A percentile compares a stretch with the other conserved stretches of the same genome.
Evolutionary conservation across 2,888 invertebrate genomes (phyloP).

Genomic region (Melikaiella ostensackeni): DNA sequence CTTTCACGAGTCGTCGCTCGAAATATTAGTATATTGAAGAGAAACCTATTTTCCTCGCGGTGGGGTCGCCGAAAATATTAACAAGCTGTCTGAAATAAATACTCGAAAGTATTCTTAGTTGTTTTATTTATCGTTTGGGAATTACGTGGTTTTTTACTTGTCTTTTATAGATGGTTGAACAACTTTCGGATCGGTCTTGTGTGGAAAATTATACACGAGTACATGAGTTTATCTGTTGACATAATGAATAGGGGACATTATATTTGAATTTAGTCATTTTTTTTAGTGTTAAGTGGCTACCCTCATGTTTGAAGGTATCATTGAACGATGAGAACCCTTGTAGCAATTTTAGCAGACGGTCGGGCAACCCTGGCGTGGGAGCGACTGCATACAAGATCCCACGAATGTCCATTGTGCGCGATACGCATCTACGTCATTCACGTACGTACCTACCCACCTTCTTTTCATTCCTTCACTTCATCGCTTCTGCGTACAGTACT

Average conservation of each 20-base stretch:
- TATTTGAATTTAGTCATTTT: neutral
- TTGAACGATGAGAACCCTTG: conserved; percentile 69
- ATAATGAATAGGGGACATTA: neutral
- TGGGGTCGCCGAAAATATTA: neutral
- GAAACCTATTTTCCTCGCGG: neutral
- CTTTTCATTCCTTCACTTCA: conserved; percentile 51
- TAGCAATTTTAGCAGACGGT: conserved; percentile 65
- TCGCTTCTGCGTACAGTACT: conserved; percentile 43
- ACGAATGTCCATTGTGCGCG: conserved; percentile 69
- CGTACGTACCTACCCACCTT: conserved; percentile 68
- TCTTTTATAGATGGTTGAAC: neutral
- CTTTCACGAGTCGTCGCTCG: conserved; percentile 29
- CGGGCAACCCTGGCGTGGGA: conserved; percentile 72
- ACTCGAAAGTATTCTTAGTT: neutral
- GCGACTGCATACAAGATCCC: conserved; percentile 71
- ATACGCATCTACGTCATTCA: conserved; percentile 74
- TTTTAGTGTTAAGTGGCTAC: conserved; percentile 1
- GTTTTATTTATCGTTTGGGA: neutral
- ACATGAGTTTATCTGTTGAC: neutral
- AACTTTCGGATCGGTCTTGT: neutral
- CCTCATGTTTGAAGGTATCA: conserved; percentile 1
- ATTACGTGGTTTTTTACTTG: neutral
- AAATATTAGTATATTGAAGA: neutral
- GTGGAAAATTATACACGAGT: neutral
- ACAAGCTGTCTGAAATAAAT: neutral